These are phyloP conservation scores for Liolophura sinensis DNA, from an alignment of 1,140 invertebrate species.

Conservation along the genomic window DNA sequence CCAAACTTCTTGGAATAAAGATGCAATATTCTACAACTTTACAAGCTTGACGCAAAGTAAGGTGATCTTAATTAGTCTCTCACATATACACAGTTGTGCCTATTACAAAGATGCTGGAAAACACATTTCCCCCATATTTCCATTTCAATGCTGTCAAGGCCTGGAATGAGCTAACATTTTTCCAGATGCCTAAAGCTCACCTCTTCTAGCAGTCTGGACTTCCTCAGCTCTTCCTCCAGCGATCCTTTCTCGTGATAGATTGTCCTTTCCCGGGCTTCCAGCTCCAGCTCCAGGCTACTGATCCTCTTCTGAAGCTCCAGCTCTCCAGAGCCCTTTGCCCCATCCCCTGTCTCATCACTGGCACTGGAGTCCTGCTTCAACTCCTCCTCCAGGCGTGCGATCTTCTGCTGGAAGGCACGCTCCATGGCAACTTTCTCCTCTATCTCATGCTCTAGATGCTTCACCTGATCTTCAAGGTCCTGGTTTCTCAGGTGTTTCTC, in stretches of 20 bases:
- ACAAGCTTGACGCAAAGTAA: too few species aligned
- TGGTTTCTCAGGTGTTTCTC: conserved; percentile 39
- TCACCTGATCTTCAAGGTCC: conserved; percentile 35
- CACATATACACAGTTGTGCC: too few species aligned
- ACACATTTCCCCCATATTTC: too few species aligned
- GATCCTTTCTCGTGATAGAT: conserved; percentile 27
- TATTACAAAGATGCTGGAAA: too few species aligned
- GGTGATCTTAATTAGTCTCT: too few species aligned
- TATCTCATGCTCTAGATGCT: conserved; percentile 33
- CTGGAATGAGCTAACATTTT: too few species aligned
- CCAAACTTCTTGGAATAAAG: too few species aligned
- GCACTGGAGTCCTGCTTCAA: conserved; percentile 1
- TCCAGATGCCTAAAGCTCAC: conserved; percentile 54
- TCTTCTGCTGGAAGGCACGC: conserved; percentile 13
- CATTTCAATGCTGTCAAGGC: too few species aligned
- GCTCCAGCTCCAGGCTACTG: conserved; percentile 71
- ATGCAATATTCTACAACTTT: too few species aligned
- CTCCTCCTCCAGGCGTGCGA: conserved; percentile 8
- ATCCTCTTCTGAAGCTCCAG: conserved; percentile 74
- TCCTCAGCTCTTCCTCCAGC: conserved; percentile 59
- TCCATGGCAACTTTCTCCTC: conserved; percentile 20
- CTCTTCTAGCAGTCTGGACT: conserved; percentile 67
- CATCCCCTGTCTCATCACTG: conserved; percentile 9
- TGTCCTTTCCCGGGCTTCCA: conserved; percentile 66
- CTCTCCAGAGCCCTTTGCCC: background rate